A percentile compares a stretch with the other conserved stretches of the same genome.
phyloP scores from a whole-genome alignment of 2,113 vertebrate genomes.

The Leptobrachium ailaonicum region DNA sequence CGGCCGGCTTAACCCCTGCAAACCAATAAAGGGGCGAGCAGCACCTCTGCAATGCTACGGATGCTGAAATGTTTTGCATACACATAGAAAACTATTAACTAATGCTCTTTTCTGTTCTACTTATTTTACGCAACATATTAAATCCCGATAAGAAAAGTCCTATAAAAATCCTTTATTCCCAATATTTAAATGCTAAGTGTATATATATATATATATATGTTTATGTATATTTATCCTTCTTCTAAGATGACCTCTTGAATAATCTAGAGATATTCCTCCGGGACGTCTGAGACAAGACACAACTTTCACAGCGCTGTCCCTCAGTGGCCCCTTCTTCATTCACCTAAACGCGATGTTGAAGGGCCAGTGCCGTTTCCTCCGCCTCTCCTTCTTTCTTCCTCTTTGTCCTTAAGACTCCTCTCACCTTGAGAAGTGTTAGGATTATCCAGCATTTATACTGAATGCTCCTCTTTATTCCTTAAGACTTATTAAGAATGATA shows the following conservation, averaged over 20 bases:
- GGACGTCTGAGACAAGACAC: constrained; percentile 9
- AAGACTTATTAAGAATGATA: constrained; percentile 99
- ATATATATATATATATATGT: no score
- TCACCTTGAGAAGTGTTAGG: constrained; percentile 98
- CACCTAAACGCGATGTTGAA: constrained; percentile 6
- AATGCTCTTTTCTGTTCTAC: no score
- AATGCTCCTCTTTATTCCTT: constrained; percentile 96
- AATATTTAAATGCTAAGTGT: no score
- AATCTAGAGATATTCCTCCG: constrained; percentile 28
- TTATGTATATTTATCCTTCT: constrained; percentile 12
- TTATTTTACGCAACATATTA: no score
- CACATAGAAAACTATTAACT: no score
- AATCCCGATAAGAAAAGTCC: no score
- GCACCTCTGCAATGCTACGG: no score
- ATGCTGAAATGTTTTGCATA: no score
- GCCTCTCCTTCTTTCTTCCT: constrained; percentile 61
- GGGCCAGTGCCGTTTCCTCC: constrained; percentile 25
- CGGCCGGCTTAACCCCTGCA: background rate
- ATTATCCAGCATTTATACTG: constrained; percentile 99
- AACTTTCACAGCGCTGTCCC: constrained; percentile 27
- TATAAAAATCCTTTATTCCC: no score
- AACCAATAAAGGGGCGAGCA: background rate
- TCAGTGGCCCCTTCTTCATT: constrained; percentile 15
- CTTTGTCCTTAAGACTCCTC: constrained; percentile 87
- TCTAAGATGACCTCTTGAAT: constrained; percentile 19